Base-by-base conservation (phyloP, 2,888 invertebrate species). In the Dicycla oo region DNA sequence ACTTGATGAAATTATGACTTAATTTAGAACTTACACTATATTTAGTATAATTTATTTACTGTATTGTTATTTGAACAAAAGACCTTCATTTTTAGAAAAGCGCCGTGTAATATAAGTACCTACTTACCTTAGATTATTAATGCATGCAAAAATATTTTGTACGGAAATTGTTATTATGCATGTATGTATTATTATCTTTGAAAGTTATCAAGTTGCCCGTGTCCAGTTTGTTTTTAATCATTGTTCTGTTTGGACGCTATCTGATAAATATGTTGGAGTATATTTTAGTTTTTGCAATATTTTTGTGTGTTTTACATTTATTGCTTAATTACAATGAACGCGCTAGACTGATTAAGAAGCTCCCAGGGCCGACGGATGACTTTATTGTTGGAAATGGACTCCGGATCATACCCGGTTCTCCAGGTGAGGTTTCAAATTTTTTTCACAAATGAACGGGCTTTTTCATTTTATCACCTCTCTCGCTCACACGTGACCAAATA, bases 321-420 rank as follows among this genome's bases (percentile, higher is more conserved):
- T 73, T 82, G 10, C 73, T 83, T 0, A 88, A 88, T 73, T 79
- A 85, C 60, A 88, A 88, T 77, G 69, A 69, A 58, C 78, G 64
- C n/a, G 91, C 92, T 34, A 79, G 87, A 56, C 53, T 88, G 63
- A 61, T 92, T 10, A 82, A 77, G 49, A 90, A 87, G 73, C 81
- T 93, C 18, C 93, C 93, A 0, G 92, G 92, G n/a, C 89, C 91
- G 0, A 73, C 78, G 15, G 78, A 85, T 61, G 67, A 79, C 15
- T 91, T 91, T 56, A 77, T 91, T 13, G 30, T 90, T 15, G 91
- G 90, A 66, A 91, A 91, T 78, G 87, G 78, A 18, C 61, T 86
- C 8, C 83, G 81, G 26, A 54, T 88, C 38, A 45, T 88, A 5
- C 57, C n/a, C n/a, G n/a, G 80, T 1, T 71, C 87, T 8, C 86